Evolutionary conservation across 2,113 vertebrate genomes (phyloP), one percentile per base, ranked within the genome.

Genomic region (Mustela nigripes): DNA sequence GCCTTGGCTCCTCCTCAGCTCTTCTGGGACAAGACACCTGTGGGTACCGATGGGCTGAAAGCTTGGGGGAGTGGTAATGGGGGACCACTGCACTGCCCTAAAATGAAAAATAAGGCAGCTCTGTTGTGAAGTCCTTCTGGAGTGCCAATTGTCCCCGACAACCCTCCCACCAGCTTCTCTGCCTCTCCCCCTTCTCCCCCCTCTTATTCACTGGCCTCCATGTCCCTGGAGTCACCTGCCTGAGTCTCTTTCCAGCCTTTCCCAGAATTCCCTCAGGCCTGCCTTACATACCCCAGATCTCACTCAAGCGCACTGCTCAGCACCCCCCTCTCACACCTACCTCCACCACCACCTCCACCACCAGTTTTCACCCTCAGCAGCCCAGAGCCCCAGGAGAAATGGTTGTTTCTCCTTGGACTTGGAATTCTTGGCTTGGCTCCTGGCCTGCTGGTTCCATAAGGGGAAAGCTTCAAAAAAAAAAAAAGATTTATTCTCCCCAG

Each of bases 371-470:
- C 39, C 5, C 10, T 21, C 1, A 12, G 69, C 53, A 36, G 12
- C 88, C 80, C 31, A 10, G 53, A 50, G 58, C 14, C 90, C 62
- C 71, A 1, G n/a, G 16, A 31, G 53, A 56, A 56, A 56, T 56
- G 53, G 5, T 56, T 56, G 53, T 56, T 56, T 56, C 53, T 56
- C n/a, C 50, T 50, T 16, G 11, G 26, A 39, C 62, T 21, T 8
- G 28, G 22, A 28, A 67, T 48, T 33, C 16, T 4, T 22, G 18
- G 18, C 19, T 31, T 11, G 73, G 65, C 11, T 45, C 63, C 19
- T 19, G 69, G 33, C 8, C 31, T 7, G 22, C 15, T 1, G 11
- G 10, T 11, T 71, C 18, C 12, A 2, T 2, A 15, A 11, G 0
- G 19, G 2, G 18, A 73, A 78, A 65, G 21, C 7, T 14, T 86